These are phyloP conservation scores for Callimorpha dominula DNA, from an alignment of 2,888 invertebrate species.

Conservation along the genomic window DNA sequence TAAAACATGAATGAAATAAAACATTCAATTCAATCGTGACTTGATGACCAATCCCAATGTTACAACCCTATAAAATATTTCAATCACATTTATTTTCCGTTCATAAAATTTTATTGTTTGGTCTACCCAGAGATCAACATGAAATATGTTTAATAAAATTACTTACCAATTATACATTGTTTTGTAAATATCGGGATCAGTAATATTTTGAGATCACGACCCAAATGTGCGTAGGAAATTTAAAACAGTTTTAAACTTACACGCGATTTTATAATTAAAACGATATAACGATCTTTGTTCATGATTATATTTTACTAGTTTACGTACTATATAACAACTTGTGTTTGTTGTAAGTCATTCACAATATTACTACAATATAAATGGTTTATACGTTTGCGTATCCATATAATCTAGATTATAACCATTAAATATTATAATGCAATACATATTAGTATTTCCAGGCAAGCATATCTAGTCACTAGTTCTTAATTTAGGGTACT, in stretches of 20 bases:
- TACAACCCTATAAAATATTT: conserved; percentile 23
- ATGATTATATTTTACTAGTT: conserved; percentile 33
- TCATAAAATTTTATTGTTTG: conserved; percentile 24
- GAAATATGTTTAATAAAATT: conserved; percentile 20
- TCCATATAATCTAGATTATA: too few species aligned
- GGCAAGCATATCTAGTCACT: too few species aligned
- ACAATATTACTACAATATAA: background rate
- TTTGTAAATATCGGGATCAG: conserved; percentile 33
- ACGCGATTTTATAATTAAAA: conserved; percentile 58
- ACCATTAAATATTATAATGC: too few species aligned
- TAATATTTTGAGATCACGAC: conserved; percentile 27
- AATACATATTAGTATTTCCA: too few species aligned
- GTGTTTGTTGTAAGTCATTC: conserved; percentile 6
- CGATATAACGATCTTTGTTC: conserved; percentile 39
- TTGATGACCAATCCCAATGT: conserved; percentile 10
- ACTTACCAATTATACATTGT: conserved; percentile 26
- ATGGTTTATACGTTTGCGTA: too few species aligned
- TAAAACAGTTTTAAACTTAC: conserved; percentile 39
- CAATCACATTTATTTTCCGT: conserved; percentile 23
- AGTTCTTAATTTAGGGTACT: too few species aligned
- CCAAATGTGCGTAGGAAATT: conserved; percentile 43
- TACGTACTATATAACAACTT: conserved; percentile 19
- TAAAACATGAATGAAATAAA: background rate
- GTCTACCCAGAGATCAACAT: conserved; percentile 17
- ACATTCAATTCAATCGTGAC: conserved; percentile 7